phyloP scores from a whole-genome alignment of 2,888 invertebrate genomes.

The Galeruca laticollis region DNA sequence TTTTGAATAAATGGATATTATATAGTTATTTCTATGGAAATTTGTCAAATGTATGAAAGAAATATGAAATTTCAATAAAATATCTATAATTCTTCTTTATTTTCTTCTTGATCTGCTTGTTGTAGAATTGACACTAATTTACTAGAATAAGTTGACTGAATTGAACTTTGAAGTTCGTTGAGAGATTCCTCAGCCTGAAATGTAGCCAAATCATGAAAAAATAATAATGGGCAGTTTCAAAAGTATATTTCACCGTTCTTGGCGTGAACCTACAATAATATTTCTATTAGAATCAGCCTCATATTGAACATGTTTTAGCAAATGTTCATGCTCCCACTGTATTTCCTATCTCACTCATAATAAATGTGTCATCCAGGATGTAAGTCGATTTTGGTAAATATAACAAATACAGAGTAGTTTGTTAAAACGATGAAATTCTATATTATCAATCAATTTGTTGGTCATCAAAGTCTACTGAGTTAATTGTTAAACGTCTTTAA shows the following conservation, averaged over 20 bases:
- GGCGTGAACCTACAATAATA: too few species aligned
- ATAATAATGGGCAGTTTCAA: not conserved
- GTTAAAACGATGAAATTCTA: too few species aligned
- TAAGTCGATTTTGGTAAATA: too few species aligned
- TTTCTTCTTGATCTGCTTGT: slow-evolving; percentile 40
- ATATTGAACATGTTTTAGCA: too few species aligned
- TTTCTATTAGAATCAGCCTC: too few species aligned
- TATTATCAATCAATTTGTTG: too few species aligned
- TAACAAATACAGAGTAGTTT: too few species aligned
- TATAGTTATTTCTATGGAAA: not conserved
- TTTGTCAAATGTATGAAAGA: slow-evolving; percentile 28
- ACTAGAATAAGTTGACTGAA: slow-evolving; percentile 70
- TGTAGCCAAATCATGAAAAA: slow-evolving; percentile 27
- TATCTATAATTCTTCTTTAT: slow-evolving; percentile 41
- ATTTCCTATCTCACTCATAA: too few species aligned
- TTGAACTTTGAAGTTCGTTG: slow-evolving; percentile 76
- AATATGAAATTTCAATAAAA: slow-evolving; percentile 31
- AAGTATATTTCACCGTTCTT: not conserved
- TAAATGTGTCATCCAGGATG: too few species aligned
- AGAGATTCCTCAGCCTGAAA: slow-evolving; percentile 82
- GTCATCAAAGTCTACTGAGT: too few species aligned
- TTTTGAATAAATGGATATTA: not conserved
- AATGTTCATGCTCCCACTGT: too few species aligned
- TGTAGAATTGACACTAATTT: slow-evolving; percentile 69
- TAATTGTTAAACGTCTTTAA: too few species aligned